Percentiles rank a stretch among this genome's conserved stretches.
These are phyloP conservation scores for Leucoraja ocellata DNA, from an alignment of 2,797 vertebrate genomes.

Conservation along the genomic window DNA sequence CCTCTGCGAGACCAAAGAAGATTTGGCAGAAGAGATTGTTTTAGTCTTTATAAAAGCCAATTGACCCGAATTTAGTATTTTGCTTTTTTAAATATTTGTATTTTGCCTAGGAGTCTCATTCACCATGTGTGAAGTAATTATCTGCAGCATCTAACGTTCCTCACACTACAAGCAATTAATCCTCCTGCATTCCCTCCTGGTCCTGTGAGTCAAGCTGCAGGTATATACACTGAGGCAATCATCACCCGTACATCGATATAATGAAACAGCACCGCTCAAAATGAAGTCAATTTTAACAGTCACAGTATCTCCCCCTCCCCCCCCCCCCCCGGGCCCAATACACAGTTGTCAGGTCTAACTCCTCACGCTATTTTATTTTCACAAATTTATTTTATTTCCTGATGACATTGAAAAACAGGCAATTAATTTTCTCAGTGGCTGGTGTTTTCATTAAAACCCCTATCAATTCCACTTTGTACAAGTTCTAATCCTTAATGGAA, in stretches of 20 bases:
- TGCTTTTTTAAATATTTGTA: neutral
- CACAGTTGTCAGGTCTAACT: neutral
- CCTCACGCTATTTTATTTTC: neutral
- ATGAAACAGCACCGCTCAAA: neutral
- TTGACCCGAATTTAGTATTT: neutral
- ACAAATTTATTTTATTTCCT: neutral
- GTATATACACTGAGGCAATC: neutral
- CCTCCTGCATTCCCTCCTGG: neutral
- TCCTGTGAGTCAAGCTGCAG: constrained; percentile 23
- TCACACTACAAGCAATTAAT: neutral
- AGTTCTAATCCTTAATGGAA: neutral
- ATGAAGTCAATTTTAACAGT: neutral
- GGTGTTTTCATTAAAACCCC: neutral
- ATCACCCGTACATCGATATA: neutral
- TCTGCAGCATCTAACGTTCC: neutral
- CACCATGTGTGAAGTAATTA: neutral
- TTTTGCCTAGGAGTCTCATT: neutral
- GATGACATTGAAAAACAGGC: neutral
- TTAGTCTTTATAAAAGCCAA: neutral
- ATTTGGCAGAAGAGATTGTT: neutral
- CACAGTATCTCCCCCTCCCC: neutral
- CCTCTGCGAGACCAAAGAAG: neutral
- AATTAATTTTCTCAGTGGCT: neutral
- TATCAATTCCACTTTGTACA: neutral
- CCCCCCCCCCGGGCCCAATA: neutral